Evolutionary conservation across 1,140 invertebrate genomes (phyloP), one percentile per base, ranked within the genome.

Genomic region (Trachelipus rathkii): DNA sequence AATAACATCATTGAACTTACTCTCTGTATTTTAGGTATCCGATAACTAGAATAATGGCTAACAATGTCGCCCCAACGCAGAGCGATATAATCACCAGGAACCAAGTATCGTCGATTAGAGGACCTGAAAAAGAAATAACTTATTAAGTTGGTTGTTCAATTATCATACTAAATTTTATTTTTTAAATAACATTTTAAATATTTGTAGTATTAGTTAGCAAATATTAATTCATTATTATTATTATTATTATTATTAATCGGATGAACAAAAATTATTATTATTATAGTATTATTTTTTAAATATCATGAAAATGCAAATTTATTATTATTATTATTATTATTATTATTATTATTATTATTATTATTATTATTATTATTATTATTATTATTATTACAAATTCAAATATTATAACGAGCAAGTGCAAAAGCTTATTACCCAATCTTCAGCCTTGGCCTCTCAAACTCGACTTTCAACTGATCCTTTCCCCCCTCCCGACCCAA

Each of bases 21-120:
- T 92, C 91, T 89, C 91, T 88, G 85, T 91, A 93, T 83, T 92
- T 91, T 46, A 93, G 88, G 23, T 93, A 87, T 79, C 93, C 89
- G 19, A 92, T 87, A 0, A 92, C 91, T 33, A 94, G 85, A 21
- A 93, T 84, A 6, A 91, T 90, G 71, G 91, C 92, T 15, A 94
- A 87, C 72, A 92, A 89, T 15, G 93, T 87, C 9, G 93, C 90
- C 10, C 91, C 92, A 70, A 93, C 88, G 81, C 91, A 92, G 46
- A 90, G 92, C 0, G 90, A 91, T 80, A 93, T 90, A 66, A 92
- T 83, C n/a, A 92, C 89, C 75, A 93, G 85, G 50, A 93, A 88
- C 92, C 92, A 93, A 0, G 92, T 92, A 82, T 93, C 91, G 77
- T 92, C 92, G 19, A 90, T 88, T 8, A 88, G 86, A 10, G 88